phyloP scores from a whole-genome alignment of 2,888 invertebrate species.

The Rapana venosa region DNA sequence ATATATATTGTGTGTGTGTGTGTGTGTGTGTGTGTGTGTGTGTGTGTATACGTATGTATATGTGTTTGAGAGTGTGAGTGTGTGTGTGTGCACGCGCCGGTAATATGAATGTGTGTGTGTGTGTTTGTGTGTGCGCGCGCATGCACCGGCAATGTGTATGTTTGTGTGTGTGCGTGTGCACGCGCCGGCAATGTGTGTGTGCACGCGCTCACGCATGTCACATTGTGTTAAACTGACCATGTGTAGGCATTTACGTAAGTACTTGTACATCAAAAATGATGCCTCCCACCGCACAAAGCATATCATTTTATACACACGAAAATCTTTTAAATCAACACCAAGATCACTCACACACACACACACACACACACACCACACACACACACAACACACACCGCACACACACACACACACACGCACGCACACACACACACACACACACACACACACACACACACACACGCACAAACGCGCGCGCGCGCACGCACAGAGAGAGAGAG shows the following conservation, averaged over 20 bases:
- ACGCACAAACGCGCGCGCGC: neutral
- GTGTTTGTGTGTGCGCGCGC: neutral
- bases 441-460: slow-evolving; percentile 23
- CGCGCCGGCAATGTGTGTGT: neutral
- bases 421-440: slow-evolving; percentile 20
- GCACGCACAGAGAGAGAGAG: too few species aligned
- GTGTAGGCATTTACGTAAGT: too few species aligned
- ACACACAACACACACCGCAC: too few species aligned
- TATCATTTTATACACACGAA: too few species aligned
- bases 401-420: slow-evolving; percentile 4
- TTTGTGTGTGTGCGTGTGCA: neutral
- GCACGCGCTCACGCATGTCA: neutral
- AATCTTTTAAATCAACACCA: too few species aligned
- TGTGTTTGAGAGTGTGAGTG: neutral
- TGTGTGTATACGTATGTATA: neutral
- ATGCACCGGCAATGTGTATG: neutral
- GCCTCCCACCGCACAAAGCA: too few species aligned
- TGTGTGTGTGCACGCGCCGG: too few species aligned
- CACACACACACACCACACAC: too few species aligned
- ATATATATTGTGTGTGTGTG: neutral
- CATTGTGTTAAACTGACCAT: too few species aligned
- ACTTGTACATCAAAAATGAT: too few species aligned
- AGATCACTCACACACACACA: neutral
- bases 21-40: slow-evolving; percentile 10
- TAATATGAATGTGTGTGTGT: neutral